These are phyloP conservation scores for Apodemia mormo DNA, from an alignment of 2,888 invertebrate species.

Conservation along the genomic window DNA sequence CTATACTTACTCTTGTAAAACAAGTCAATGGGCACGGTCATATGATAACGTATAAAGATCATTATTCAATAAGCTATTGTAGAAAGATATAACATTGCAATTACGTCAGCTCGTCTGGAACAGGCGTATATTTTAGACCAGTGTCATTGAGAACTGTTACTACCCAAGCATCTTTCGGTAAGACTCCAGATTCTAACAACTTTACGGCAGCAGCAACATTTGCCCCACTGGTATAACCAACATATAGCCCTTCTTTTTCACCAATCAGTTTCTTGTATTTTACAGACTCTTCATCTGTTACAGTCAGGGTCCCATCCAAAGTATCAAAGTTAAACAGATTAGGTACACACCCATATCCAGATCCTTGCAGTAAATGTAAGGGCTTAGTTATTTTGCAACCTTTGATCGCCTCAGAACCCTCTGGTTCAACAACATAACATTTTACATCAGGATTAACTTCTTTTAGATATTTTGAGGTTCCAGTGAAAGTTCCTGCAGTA, in stretches of 20 bases:
- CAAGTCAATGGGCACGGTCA: not conserved
- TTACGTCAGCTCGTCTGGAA: conserved; percentile 46
- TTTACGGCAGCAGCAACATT: conserved; percentile 72
- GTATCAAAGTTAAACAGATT: conserved; percentile 62
- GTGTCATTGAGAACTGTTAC: conserved; percentile 66
- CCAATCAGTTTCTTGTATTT: conserved; percentile 63
- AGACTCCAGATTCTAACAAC: conserved; percentile 59
- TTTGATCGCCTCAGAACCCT: conserved; percentile 66
- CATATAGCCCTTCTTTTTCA: conserved; percentile 67
- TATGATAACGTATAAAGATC: not conserved
- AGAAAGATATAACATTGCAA: not conserved
- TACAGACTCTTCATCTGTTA: conserved; percentile 65
- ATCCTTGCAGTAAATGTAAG: conserved; percentile 70
- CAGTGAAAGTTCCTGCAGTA: conserved; percentile 68
- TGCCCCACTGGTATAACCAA: conserved; percentile 73
- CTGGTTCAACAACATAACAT: conserved; percentile 66
- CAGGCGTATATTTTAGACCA: conserved; percentile 70
- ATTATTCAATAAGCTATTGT: not conserved
- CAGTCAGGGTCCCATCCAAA: conserved; percentile 64
- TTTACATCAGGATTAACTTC: conserved; percentile 61
- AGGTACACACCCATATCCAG: conserved; percentile 70
- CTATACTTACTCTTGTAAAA: no score
- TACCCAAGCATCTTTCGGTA: conserved; percentile 68
- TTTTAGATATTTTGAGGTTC: conserved; percentile 65
- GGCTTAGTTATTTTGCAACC: conserved; percentile 68